Percentiles rank a stretch among this genome's conserved stretches.
Evolutionary conservation across 2,113 vertebrate genomes (phyloP).

Genomic region (Etheostoma spectabile): DNA sequence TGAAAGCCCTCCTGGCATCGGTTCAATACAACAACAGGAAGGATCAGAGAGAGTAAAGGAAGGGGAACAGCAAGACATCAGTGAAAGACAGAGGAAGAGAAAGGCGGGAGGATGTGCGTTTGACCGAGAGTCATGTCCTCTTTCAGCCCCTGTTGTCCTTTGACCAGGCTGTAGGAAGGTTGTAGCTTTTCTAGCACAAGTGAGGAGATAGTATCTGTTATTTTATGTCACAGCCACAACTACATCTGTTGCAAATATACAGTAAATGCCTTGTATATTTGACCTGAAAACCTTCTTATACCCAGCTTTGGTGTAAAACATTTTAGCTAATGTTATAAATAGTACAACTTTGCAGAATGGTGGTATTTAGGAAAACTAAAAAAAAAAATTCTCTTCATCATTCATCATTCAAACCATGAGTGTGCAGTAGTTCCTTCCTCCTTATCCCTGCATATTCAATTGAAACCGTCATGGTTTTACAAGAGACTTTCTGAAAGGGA

Average conservation of each 20-base stretch:
- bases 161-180: constrained; percentile 29
- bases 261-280: not conserved
- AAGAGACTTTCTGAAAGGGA: constrained; percentile 34
- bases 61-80: not conserved
- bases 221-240: constrained; percentile 23
- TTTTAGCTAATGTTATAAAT: not conserved
- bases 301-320: not conserved
- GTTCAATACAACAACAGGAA: constrained; percentile 49
- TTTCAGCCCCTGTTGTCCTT: constrained; percentile 41
- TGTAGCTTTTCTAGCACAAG: constrained; percentile 46
- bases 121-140: constrained; percentile 1
- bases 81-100: not conserved
- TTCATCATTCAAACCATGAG: not conserved
- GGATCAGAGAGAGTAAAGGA: constrained; percentile 7
- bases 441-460: not conserved
- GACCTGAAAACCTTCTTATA: not conserved
- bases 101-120: constrained; percentile 6
- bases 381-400: not conserved
- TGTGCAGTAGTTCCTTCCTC: not conserved
- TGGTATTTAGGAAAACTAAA: not conserved
- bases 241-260: not conserved
- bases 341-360: no score
- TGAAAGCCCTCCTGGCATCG: constrained; percentile 30
- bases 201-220: constrained; percentile 47
- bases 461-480: constrained; percentile 1